Percentiles rank a stretch among this genome's conserved stretches.
phyloP scores from a whole-genome alignment of 2,113 vertebrate genomes.

The Cercocebus atys region DNA sequence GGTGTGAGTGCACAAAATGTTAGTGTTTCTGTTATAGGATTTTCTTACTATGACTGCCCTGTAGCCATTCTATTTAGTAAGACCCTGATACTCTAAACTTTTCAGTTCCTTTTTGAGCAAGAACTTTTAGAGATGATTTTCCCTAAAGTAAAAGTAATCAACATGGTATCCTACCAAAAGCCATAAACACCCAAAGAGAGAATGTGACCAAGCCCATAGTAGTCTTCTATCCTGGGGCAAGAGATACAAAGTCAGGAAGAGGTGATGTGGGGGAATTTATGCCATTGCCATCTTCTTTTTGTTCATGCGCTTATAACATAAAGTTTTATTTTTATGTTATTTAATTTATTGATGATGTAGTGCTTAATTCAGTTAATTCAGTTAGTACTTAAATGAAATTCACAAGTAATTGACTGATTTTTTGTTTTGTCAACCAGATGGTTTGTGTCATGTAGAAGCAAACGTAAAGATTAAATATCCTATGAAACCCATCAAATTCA shows the following conservation, averaged over 20 bases:
- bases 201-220: neutral
- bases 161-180: neutral
- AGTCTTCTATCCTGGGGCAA: neutral
- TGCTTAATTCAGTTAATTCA: neutral
- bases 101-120: neutral
- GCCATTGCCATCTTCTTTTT: neutral
- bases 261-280: neutral
- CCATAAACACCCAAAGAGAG: neutral
- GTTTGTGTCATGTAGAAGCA: neutral
- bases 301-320: neutral
- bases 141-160: neutral
- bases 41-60: neutral
- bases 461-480: neutral
- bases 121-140: neutral
- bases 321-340: neutral
- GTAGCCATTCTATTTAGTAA: neutral
- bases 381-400: neutral
- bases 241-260: neutral
- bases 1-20: fast-evolving
- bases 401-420: neutral
- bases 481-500: neutral
- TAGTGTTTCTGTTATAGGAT: neutral
- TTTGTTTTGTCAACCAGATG: neutral
- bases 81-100: neutral
- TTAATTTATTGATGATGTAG: neutral